These are phyloP conservation scores for Caenorhabditis tropicalis DNA, from an alignment of 1,140 invertebrate species.

Conservation along the genomic window DNA sequence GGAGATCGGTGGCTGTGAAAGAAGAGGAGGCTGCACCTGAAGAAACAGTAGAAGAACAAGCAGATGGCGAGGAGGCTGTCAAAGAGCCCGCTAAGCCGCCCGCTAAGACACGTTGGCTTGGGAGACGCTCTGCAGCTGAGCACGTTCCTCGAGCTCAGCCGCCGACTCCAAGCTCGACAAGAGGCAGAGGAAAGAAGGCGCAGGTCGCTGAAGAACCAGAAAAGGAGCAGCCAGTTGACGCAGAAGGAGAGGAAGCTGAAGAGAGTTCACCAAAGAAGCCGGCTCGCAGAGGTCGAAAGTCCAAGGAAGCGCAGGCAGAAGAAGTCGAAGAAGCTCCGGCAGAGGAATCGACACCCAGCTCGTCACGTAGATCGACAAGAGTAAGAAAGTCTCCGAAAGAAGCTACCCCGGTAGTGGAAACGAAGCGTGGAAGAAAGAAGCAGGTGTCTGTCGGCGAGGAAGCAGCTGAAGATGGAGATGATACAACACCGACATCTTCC, in stretches of 20 bases:
- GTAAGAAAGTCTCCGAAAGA: neutral
- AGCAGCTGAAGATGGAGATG: neutral
- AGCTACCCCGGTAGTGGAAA: neutral
- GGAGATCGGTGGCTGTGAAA: neutral
- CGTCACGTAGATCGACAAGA: constrained; percentile 34
- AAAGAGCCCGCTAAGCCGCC: neutral
- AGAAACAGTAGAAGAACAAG: neutral
- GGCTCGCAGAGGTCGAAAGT: constrained; percentile 51
- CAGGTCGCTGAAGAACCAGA: neutral
- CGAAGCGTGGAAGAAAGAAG: constrained; percentile 5
- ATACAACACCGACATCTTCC: neutral
- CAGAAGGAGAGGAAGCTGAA: neutral
- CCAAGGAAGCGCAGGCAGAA: too few relatives aligned
- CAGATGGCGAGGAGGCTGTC: neutral
- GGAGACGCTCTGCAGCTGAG: neutral
- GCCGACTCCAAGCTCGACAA: too few relatives aligned
- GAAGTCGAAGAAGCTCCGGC: too few relatives aligned
- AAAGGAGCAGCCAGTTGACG: neutral
- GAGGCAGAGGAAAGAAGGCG: too few relatives aligned
- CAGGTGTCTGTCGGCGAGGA: neutral
- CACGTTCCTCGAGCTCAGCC: too few relatives aligned
- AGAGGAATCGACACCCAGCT: too few relatives aligned
- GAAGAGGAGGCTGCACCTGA: neutral
- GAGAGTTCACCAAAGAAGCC: constrained; percentile 50
- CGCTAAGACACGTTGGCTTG: neutral